phyloP scores from a whole-genome alignment of 92 coral and sea anemone genomes.

The Palythoa caribaeorum region DNA sequence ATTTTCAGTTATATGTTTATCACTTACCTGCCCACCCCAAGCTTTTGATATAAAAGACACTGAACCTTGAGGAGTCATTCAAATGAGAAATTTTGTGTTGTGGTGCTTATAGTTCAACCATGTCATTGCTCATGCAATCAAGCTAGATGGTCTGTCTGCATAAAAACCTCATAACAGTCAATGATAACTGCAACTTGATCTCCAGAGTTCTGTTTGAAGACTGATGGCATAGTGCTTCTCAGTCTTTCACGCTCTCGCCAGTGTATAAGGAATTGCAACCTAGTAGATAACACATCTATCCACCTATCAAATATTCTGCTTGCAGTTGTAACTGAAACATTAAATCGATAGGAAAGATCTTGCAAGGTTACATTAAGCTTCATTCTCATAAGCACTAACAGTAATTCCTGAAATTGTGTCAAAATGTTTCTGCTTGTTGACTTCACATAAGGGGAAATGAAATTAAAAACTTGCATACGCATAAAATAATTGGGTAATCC shows the following conservation, averaged over 20 bases:
- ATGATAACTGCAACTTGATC: conserved; percentile 56
- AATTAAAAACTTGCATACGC: conserved; percentile 23
- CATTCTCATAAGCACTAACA: conserved; percentile 32
- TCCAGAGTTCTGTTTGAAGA: conserved; percentile 52
- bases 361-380: conserved; percentile 49
- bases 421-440: conserved; percentile 40
- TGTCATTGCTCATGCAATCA: conserved; percentile 63
- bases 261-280: conserved; percentile 41
- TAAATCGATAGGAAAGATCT: conserved; percentile 51
- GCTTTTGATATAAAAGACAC: conserved; percentile 65
- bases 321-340: conserved; percentile 41
- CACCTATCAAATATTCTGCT: conserved; percentile 49
- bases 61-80: conserved; percentile 68
- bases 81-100: conserved; percentile 64
- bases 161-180: conserved; percentile 65
- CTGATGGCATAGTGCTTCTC: conserved; percentile 42
- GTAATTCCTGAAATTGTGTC: conserved; percentile 41
- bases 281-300: conserved; percentile 11
- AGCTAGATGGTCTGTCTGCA: conserved; percentile 51
- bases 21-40: conserved; percentile 68
- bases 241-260: conserved; percentile 51
- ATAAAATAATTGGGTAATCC: conserved; percentile 13
- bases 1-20: conserved; percentile 33
- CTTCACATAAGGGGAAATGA: conserved; percentile 11
- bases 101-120: conserved; percentile 68